Conservation (phyloP, 2,113 vertebrate genomes). For the Emydocephalus ijimae region DNA sequence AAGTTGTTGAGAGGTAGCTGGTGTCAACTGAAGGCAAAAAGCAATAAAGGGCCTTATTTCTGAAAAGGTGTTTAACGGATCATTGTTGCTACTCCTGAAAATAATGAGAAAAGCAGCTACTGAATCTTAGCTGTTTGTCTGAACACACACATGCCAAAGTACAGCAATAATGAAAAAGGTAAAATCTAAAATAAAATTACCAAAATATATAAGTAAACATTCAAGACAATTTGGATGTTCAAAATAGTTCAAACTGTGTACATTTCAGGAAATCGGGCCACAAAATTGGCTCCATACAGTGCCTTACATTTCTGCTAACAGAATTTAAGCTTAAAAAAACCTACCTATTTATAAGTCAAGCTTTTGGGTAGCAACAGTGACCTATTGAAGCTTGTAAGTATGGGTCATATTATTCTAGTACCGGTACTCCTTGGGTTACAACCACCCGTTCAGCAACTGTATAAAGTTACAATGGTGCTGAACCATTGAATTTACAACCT, state of each 20-base stretch:
- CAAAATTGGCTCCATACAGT: not conserved
- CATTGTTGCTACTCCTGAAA: conserved; percentile 70
- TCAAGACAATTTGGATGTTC: not conserved
- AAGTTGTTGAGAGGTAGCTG: conserved; percentile 79
- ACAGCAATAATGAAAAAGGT: not conserved
- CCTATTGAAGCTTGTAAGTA: not conserved
- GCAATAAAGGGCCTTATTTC: conserved; percentile 77
- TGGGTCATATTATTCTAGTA: not conserved
- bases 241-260: not conserved
- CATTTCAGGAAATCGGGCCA: not conserved
- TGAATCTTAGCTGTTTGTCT: not conserved
- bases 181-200: not conserved
- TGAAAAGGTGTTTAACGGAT: conserved; percentile 53
- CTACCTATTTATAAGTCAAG: not conserved
- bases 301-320: not conserved
- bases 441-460: not conserved
- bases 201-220: not conserved
- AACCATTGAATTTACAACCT: not conserved
- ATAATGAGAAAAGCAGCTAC: conserved; percentile 24
- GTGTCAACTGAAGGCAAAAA: conserved; percentile 86
- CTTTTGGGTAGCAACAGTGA: not conserved
- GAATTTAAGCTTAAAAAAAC: not conserved
- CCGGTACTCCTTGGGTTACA: not conserved
- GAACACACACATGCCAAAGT: not conserved
- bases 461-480: no score